These are phyloP conservation scores for Oryzias curvinotus DNA, from an alignment of 2,113 vertebrate genomes.

Conservation along the genomic window DNA sequence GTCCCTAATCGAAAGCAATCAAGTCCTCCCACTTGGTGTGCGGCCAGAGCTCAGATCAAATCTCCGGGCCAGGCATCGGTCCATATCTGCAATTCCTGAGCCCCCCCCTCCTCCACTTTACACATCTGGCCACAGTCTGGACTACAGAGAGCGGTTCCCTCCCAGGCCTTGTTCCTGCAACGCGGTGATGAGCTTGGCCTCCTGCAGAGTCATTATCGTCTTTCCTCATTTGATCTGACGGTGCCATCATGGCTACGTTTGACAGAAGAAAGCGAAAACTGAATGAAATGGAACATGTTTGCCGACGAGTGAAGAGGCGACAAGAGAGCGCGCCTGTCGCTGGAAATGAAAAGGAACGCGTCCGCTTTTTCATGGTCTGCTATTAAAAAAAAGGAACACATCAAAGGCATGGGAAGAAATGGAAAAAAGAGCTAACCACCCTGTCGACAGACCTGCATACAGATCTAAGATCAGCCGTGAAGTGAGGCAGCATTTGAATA, in stretches of 20 bases:
- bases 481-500: constrained; percentile 36
- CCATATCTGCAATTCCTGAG: constrained; percentile 43
- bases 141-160: constrained; percentile 24
- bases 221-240: constrained; percentile 37
- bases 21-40: constrained; percentile 36
- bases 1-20: constrained; percentile 56
- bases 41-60: constrained; percentile 44
- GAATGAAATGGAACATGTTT: constrained; percentile 20
- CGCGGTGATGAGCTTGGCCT: constrained; percentile 11
- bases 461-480: constrained; percentile 45
- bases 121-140: constrained; percentile 24
- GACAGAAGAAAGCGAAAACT: constrained; percentile 11
- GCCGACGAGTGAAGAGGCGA: constrained; percentile 33
- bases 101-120: constrained; percentile 29
- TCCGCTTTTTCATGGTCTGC: constrained; percentile 57
- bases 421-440: constrained; percentile 16
- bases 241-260: constrained; percentile 17
- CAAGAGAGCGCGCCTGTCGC: constrained; percentile 7
- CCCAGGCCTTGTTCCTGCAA: constrained; percentile 24
- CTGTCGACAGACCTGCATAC: constrained; percentile 38
- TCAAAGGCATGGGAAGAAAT: constrained; percentile 34
- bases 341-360: constrained; percentile 24
- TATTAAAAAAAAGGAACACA: constrained; percentile 56
- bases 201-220: constrained; percentile 42
- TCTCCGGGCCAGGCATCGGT: constrained; percentile 35